These are phyloP conservation scores for Trisateles emortualis DNA, from an alignment of 2,888 invertebrate genomes.

Conservation along the genomic window DNA sequence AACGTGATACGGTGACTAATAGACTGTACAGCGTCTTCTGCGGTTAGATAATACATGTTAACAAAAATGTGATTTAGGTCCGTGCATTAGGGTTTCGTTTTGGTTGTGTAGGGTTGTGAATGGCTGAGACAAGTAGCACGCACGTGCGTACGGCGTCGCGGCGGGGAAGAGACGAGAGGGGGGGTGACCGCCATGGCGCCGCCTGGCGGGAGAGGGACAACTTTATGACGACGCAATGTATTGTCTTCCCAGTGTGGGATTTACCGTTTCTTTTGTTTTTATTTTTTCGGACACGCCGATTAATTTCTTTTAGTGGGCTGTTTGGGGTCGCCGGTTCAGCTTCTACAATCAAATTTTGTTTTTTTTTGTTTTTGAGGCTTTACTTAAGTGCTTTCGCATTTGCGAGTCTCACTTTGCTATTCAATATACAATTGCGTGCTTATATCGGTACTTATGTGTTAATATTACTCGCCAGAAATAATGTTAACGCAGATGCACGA, in stretches of 20 bases:
- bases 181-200: slow-evolving; percentile 70
- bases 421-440: slow-evolving; percentile 38
- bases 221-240: slow-evolving; percentile 82
- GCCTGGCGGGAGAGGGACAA: slow-evolving; percentile 81
- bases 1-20: slow-evolving; percentile 77
- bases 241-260: slow-evolving; percentile 83
- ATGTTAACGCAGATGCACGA: slow-evolving; percentile 58
- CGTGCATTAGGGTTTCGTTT: slow-evolving; percentile 65
- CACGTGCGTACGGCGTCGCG: slow-evolving; percentile 76
- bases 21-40: slow-evolving; percentile 63
- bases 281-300: slow-evolving; percentile 76
- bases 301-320: slow-evolving; percentile 75
- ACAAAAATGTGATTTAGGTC: slow-evolving; percentile 61
- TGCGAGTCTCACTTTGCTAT: slow-evolving; percentile 33
- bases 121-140: slow-evolving; percentile 73
- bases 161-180: slow-evolving; percentile 50
- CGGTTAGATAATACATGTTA: slow-evolving; percentile 26
- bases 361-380: slow-evolving; percentile 54
- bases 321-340: slow-evolving; percentile 61
- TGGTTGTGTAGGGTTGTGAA: slow-evolving; percentile 54
- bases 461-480: slow-evolving; percentile 57
- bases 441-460: slow-evolving; percentile 24
- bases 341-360: slow-evolving; percentile 61
- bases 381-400: slow-evolving; percentile 54
- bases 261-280: slow-evolving; percentile 79